phyloP scores from a whole-genome alignment of 2,888 invertebrate species.

The Xylocampa areola region DNA sequence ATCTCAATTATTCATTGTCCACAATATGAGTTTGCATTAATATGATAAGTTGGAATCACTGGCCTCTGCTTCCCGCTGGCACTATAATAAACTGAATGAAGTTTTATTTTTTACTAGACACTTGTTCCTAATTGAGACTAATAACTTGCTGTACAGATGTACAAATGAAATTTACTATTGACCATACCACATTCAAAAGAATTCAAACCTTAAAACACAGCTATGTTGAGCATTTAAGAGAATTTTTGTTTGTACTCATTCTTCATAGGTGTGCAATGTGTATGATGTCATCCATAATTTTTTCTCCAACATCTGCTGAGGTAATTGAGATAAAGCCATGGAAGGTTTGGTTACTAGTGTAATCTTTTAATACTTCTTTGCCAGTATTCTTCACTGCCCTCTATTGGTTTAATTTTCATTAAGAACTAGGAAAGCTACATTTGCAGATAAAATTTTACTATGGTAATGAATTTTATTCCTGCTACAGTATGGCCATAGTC shows the following conservation, averaged over 20 bases:
- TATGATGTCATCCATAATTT: constrained; percentile 62
- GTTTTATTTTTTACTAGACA: constrained; percentile 74
- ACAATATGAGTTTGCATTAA: constrained; percentile 63
- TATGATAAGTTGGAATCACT: constrained; percentile 67
- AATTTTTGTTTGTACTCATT: constrained; percentile 27
- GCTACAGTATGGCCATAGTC: too few relatives aligned
- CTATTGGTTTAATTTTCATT: too few relatives aligned
- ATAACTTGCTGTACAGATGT: constrained; percentile 68
- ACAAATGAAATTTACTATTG: constrained; percentile 54
- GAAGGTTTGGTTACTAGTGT: constrained; percentile 37
- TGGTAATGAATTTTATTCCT: too few relatives aligned
- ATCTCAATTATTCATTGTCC: constrained; percentile 56
- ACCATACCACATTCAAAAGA: constrained; percentile 42
- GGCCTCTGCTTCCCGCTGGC: constrained; percentile 60
- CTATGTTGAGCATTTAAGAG: constrained; percentile 18
- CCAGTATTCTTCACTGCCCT: constrained; percentile 2
- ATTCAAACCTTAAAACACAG: constrained; percentile 63
- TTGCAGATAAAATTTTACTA: too few relatives aligned
- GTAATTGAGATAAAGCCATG: constrained; percentile 51
- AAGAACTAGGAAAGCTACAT: too few relatives aligned
- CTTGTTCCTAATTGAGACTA: constrained; percentile 80
- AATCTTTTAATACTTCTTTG: constrained; percentile 27
- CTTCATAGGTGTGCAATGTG: constrained; percentile 47
- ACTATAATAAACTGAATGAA: constrained; percentile 62
- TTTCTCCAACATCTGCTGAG: constrained; percentile 51